Evolutionary conservation across 2,888 invertebrate genomes (phyloP).

Genomic region (Chrysina gloriosa): DNA sequence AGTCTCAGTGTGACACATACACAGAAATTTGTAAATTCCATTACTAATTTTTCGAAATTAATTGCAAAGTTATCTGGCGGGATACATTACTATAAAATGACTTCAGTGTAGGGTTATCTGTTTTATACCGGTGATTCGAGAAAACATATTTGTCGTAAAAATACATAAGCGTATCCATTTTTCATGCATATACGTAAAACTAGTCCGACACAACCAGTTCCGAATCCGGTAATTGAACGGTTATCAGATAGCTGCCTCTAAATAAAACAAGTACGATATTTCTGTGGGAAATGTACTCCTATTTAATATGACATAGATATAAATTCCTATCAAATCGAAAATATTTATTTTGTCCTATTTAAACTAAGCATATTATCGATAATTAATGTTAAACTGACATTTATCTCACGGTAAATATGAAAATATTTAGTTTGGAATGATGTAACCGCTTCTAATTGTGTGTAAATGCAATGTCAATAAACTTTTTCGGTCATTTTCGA

Average conservation of each 20-base stretch:
- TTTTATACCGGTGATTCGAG: too few species aligned
- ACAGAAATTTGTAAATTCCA: too few species aligned
- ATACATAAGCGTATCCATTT: neutral
- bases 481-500: neutral
- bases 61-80: too few species aligned
- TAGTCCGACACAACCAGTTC: neutral
- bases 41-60: too few species aligned
- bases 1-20: too few species aligned
- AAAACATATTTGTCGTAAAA: neutral
- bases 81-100: too few species aligned
- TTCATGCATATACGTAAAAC: neutral
- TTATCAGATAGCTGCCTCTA: neutral
- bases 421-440: constrained; percentile 28
- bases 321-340: constrained; percentile 5
- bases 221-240: neutral
- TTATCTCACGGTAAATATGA: neutral
- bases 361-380: constrained; percentile 22
- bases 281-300: neutral
- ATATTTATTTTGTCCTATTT: constrained; percentile 17
- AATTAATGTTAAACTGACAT: constrained; percentile 10
- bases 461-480: constrained; percentile 8
- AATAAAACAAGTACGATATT: neutral
- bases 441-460: constrained; percentile 12
- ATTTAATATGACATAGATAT: constrained; percentile 10
- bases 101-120: too few species aligned